Evolutionary conservation across 2,888 invertebrate genomes (phyloP).

Genomic region (Cybosia mesomella): DNA sequence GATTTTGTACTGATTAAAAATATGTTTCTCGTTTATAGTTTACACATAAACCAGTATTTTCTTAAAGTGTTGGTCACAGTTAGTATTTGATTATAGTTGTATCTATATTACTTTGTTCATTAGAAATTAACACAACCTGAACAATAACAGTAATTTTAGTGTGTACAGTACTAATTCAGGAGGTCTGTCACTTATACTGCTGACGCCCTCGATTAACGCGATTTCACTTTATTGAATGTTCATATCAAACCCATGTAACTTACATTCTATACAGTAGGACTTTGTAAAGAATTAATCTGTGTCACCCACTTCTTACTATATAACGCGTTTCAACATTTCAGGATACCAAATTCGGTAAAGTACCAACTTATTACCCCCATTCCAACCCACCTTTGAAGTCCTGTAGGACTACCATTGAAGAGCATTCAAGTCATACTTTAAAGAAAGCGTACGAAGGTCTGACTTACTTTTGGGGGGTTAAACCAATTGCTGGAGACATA

Average conservation of each 20-base stretch:
- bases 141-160: background rate
- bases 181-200: background rate
- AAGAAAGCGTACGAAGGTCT: slow-evolving; percentile 94
- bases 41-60: background rate
- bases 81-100: background rate
- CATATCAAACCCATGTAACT: background rate
- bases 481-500: slow-evolving; percentile 93
- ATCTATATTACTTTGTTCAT: background rate
- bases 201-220: too few species aligned
- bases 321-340: slow-evolving; percentile 67
- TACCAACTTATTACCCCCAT: slow-evolving; percentile 92
- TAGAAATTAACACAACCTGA: background rate
- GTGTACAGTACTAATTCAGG: background rate
- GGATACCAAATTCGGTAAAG: slow-evolving; percentile 96
- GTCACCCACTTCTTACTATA: background rate
- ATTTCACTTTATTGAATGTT: background rate
- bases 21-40: background rate
- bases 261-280: background rate
- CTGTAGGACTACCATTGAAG: slow-evolving; percentile 91
- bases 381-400: slow-evolving; percentile 90
- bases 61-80: background rate
- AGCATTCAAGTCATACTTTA: slow-evolving; percentile 93
- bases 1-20: background rate
- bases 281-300: background rate
- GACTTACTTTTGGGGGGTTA: slow-evolving; percentile 96